Evolutionary conservation across 2,113 vertebrate species (phyloP).

Genomic region (Ciconia maguari): DNA sequence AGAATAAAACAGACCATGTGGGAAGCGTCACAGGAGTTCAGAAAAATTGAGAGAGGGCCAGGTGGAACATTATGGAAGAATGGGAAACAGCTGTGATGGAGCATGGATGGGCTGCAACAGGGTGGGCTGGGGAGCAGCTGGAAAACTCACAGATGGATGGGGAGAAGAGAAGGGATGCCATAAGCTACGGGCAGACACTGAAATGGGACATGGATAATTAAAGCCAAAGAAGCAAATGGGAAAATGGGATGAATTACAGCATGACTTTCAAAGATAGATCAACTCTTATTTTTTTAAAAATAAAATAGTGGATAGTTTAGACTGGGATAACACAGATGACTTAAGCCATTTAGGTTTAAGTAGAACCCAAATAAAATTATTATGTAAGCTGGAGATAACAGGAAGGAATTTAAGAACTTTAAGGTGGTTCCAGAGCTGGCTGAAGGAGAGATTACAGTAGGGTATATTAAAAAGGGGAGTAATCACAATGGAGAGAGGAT

Average conservation of each 20-base stretch:
- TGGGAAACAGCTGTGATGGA: slow-evolving; percentile 61
- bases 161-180: background rate
- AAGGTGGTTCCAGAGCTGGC: background rate
- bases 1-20: slow-evolving; percentile 50
- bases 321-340: slow-evolving; percentile 17
- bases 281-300: background rate
- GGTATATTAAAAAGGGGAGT: background rate
- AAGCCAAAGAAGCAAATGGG: slow-evolving; percentile 41
- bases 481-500: background rate
- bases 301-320: slow-evolving; percentile 23
- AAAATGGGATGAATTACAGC: slow-evolving; percentile 28
- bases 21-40: slow-evolving; percentile 56
- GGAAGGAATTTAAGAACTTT: slow-evolving; percentile 31
- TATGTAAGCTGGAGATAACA: slow-evolving; percentile 2
- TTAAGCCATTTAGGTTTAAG: slow-evolving; percentile 35
- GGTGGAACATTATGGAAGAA: slow-evolving; percentile 55
- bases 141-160: slow-evolving; percentile 33
- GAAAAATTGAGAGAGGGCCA: slow-evolving; percentile 60
- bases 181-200: background rate
- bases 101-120: slow-evolving; percentile 35
- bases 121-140: slow-evolving; percentile 51
- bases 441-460: background rate
- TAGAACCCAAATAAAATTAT: slow-evolving; percentile 36
- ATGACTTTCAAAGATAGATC: background rate
- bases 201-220: slow-evolving; percentile 22